phyloP scores from a whole-genome alignment of 2,888 invertebrate species.

The Cephus sareptanus region DNA sequence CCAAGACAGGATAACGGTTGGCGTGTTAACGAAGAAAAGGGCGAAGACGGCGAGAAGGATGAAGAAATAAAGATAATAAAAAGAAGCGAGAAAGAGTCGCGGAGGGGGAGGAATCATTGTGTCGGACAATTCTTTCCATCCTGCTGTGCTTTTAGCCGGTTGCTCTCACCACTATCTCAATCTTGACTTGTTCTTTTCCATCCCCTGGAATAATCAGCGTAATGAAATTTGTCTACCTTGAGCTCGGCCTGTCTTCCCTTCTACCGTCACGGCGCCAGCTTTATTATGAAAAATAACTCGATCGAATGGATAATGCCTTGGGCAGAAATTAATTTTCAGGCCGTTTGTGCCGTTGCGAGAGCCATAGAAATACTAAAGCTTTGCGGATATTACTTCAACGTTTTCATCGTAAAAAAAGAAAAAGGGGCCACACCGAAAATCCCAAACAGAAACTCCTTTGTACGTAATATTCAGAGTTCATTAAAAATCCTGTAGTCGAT shows the following conservation, averaged over 20 bases:
- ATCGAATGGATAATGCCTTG: background rate
- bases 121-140: background rate
- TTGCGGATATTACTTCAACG: background rate
- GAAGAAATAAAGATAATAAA: background rate
- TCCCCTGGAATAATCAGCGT: background rate
- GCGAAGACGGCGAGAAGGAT: background rate
- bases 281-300: background rate
- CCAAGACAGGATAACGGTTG: background rate
- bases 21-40: slow-evolving; percentile 5
- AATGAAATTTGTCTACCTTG: background rate
- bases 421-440: background rate
- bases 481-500: background rate
- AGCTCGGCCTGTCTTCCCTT: background rate
- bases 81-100: background rate
- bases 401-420: background rate
- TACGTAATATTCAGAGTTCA: too few species aligned
- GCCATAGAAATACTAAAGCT: background rate
- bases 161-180: background rate
- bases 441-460: background rate
- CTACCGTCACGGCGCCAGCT: background rate
- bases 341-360: background rate
- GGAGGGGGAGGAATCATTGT: background rate
- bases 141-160: background rate
- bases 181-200: background rate
- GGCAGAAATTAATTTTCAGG: background rate